Evolutionary conservation across 2,797 vertebrate genomes (phyloP).

Genomic region (Salarias fasciatus): DNA sequence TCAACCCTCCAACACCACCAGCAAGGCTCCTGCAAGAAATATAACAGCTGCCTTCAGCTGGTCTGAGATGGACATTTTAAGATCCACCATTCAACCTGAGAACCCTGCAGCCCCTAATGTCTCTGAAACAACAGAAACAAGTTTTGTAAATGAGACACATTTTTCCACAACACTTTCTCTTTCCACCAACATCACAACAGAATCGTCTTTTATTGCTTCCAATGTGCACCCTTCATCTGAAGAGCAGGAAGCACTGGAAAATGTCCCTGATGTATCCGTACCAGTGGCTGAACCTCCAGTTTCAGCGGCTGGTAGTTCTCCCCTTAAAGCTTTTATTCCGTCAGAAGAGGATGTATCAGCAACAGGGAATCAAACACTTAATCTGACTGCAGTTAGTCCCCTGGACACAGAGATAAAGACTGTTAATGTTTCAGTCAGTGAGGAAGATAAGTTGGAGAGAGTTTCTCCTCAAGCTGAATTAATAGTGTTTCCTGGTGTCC

Average conservation of each 20-base stretch:
- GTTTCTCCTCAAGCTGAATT: slow-evolving; percentile 11
- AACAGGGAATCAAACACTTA: slow-evolving; percentile 9
- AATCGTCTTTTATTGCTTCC: slow-evolving; percentile 6
- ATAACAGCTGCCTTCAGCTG: slow-evolving; percentile 3
- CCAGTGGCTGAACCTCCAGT: slow-evolving; percentile 2
- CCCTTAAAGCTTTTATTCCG: neutral
- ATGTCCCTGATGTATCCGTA: neutral
- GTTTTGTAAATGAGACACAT: slow-evolving; percentile 13
- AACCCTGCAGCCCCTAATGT: slow-evolving; percentile 33
- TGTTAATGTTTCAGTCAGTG: slow-evolving; percentile 31
- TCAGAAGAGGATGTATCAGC: slow-evolving; percentile 4
- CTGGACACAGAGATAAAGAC: neutral
- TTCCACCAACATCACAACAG: slow-evolving; percentile 20
- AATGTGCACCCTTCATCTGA: slow-evolving; percentile 1
- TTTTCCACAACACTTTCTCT: slow-evolving; percentile 12
- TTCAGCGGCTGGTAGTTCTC: neutral
- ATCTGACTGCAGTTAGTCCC: neutral
- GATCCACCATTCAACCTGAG: slow-evolving; percentile 8
- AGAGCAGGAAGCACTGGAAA: slow-evolving; percentile 2
- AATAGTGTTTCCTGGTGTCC: slow-evolving; percentile 3
- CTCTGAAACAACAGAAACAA: slow-evolving; percentile 6
- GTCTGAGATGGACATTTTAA: slow-evolving; percentile 10
- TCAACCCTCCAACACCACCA: neutral
- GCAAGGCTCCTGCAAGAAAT: slow-evolving; percentile 1
- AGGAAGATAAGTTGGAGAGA: slow-evolving; percentile 5